These are phyloP conservation scores for Setophaga coronata DNA, from an alignment of 2,113 vertebrate genomes.

Conservation along the genomic window DNA sequence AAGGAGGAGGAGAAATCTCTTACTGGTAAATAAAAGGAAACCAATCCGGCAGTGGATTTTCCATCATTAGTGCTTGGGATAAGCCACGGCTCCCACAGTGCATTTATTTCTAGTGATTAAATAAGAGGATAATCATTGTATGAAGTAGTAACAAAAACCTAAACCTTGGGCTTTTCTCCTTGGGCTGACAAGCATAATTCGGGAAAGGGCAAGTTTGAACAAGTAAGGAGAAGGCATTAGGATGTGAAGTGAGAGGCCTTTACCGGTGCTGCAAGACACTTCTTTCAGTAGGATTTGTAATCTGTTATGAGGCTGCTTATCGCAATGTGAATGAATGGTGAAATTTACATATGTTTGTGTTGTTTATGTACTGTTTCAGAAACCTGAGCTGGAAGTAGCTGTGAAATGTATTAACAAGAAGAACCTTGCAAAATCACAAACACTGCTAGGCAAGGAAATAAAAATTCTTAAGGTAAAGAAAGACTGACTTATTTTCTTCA, in stretches of 20 bases:
- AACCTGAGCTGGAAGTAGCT: conserved; percentile 90
- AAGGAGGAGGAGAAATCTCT: neutral
- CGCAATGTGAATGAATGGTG: neutral
- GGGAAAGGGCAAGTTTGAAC: conserved; percentile 53
- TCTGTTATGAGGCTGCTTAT: neutral
- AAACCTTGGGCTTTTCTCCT: conserved; percentile 27
- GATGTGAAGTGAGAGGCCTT: neutral
- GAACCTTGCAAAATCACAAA: conserved; percentile 92
- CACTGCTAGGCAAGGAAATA: conserved; percentile 93
- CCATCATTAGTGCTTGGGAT: conserved; percentile 7
- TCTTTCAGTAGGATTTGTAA: neutral
- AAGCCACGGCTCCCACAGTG: neutral
- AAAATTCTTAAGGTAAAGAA: conserved; percentile 93
- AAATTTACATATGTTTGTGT: neutral
- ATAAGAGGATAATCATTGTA: conserved; percentile 27
- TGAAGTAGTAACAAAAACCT: neutral
- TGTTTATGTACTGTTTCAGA: conserved; percentile 75
- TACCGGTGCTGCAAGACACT: neutral
- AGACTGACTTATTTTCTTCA: neutral
- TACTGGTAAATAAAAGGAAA: neutral
- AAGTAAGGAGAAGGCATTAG: neutral
- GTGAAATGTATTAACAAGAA: conserved; percentile 98
- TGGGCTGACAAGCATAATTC: neutral
- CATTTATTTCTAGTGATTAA: conserved; percentile 37
- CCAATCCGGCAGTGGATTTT: neutral